Evolutionary conservation across 2,797 vertebrate species (phyloP).

Genomic region (Aldrovandia affinis): DNA sequence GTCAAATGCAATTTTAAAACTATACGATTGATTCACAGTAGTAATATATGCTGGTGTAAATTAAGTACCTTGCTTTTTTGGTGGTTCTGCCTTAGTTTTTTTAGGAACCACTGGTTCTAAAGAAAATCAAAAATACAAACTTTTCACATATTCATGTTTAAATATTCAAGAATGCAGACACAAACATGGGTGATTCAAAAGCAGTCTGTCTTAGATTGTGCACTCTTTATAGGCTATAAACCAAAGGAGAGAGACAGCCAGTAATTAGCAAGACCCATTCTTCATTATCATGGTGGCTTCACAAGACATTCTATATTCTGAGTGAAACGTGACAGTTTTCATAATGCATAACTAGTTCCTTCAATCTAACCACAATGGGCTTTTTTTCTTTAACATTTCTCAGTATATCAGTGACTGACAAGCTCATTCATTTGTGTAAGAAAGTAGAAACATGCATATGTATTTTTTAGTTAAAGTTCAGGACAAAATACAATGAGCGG

Average conservation of each 20-base stretch:
- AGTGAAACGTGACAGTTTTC: not conserved
- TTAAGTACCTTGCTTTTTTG: conserved; percentile 52
- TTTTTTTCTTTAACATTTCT: not conserved
- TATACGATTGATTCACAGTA: too few relatives aligned
- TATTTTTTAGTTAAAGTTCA: not conserved
- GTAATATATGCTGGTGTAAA: not conserved
- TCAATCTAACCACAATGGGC: not conserved
- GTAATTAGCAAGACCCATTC: not conserved
- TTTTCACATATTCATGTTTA: not conserved
- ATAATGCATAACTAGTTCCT: not conserved
- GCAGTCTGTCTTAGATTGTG: not conserved
- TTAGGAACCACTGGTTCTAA: conserved; percentile 60
- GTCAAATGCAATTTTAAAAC: too few relatives aligned
- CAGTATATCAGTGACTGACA: conserved; percentile 2
- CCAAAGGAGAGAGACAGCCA: not conserved
- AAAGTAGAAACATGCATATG: not conserved
- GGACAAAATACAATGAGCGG: not conserved
- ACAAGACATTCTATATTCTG: not conserved
- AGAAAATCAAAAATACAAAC: conserved; percentile 11
- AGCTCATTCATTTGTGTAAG: not conserved
- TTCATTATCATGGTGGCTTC: not conserved
- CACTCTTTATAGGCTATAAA: not conserved
- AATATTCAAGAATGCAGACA: not conserved
- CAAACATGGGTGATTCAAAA: not conserved
- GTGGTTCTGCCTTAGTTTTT: conserved; percentile 50